phyloP scores from a whole-genome alignment of 2,797 vertebrate species.

The Clarias platycephalus region DNA sequence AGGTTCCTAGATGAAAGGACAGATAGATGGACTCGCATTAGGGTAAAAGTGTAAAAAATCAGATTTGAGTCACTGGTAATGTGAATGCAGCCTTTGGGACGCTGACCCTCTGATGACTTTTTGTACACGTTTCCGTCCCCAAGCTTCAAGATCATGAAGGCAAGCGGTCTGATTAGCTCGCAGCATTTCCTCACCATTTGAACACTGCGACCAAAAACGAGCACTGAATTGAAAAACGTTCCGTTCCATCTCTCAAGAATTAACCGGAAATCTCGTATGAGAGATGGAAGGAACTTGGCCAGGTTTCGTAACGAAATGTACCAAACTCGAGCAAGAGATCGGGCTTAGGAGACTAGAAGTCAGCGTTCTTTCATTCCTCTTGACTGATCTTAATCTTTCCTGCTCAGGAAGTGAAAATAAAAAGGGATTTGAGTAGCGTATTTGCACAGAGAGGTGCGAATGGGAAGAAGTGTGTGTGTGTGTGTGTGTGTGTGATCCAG shows the following conservation, averaged over 20 bases:
- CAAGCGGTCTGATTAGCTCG: background rate
- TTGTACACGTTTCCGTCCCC: background rate
- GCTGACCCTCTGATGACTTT: background rate
- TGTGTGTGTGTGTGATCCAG: background rate
- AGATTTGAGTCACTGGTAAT: too few relatives aligned
- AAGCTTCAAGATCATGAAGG: background rate
- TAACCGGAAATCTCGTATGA: background rate
- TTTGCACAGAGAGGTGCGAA: background rate
- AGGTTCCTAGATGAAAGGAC: too few relatives aligned
- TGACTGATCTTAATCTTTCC: background rate
- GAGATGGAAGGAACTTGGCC: background rate
- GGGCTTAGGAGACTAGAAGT: background rate
- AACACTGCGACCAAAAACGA: background rate
- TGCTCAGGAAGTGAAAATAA: background rate
- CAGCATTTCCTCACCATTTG: background rate
- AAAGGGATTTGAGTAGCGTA: background rate
- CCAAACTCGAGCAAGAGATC: background rate
- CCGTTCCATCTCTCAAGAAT: background rate
- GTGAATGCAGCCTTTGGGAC: too few relatives aligned
- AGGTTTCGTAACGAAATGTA: background rate
- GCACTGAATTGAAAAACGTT: background rate
- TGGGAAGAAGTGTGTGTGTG: background rate
- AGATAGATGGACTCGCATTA: too few relatives aligned
- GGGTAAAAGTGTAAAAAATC: too few relatives aligned
- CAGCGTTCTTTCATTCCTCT: background rate